Evolutionary conservation across 2,888 invertebrate species (phyloP), one percentile per base, ranked within the genome.

Genomic region (Chymomyza caudatula): DNA sequence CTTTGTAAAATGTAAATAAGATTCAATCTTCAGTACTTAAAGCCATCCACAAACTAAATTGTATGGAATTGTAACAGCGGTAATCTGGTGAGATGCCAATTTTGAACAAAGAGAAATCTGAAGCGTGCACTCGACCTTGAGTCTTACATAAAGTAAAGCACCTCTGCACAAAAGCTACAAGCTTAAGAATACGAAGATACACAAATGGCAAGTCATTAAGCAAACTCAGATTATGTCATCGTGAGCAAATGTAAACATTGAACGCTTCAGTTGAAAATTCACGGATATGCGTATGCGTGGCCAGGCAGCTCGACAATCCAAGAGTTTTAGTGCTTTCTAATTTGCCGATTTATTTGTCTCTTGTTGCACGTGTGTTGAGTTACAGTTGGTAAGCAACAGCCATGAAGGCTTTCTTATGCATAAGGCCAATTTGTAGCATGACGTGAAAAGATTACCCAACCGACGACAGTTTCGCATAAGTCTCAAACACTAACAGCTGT

Each of bases 261-360:
- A 80, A 66, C 65, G 82, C 76, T 82, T 81, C 79, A 79, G 81
- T 81, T 78, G 78, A 52, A 68, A 49, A 49, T 51, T 51, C 53
- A 64, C 77, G 75, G 75, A 75, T 75, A 67, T 70, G 65, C 6
- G 11, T 11, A 37, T 11, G 37, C 13, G 43, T 4, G 3, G 3
- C 5, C 43, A 43, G 15, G 1, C 43, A 15, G n/a, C 4, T 1
- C 13, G 4, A 44, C 11, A 44, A 44, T 11, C 5, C 15, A 43
- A 6, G n/a, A 44, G 44, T 44, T 4, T 15, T 44, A 44, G 44
- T 15, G 17, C 49, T 49, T 49, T 49, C 49, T 49, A 15, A 19
- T 49, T 49, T 19, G 49, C 17, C 17, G n/a, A 15, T n/a, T 15
- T 19, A 19, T 49, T 49, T 25, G 25, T 6, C 25, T 25, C 6